These are phyloP conservation scores for Trichonephila clavipes DNA, from an alignment of 1,140 invertebrate species.

Conservation along the genomic window DNA sequence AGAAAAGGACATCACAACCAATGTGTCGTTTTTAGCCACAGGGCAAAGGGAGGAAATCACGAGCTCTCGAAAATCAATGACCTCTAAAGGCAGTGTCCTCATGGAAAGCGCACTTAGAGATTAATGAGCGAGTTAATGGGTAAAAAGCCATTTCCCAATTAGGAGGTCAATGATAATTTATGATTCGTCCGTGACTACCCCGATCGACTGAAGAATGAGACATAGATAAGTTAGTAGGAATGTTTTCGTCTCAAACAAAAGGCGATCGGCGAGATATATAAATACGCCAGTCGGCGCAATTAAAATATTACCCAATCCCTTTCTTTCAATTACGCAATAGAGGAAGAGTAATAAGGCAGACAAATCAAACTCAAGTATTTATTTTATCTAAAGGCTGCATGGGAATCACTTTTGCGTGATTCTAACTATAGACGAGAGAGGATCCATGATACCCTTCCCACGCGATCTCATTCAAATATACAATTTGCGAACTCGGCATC, in stretches of 20 bases:
- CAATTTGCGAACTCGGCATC: neutral
- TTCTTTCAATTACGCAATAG: neutral
- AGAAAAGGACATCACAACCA: conserved; percentile 8
- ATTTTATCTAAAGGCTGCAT: neutral
- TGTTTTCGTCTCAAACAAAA: conserved; percentile 54
- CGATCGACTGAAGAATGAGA: conserved; percentile 54
- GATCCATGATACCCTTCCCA: neutral
- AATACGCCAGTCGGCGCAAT: conserved; percentile 36
- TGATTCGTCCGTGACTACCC: conserved; percentile 70
- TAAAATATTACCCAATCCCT: conserved; percentile 26
- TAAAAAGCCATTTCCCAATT: conserved; percentile 74
- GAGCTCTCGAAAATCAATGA: conserved; percentile 72
- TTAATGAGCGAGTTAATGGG: conserved; percentile 75
- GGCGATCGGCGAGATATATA: conserved; percentile 41
- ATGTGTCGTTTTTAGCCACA: conserved; percentile 14
- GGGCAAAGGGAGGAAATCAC: conserved; percentile 52
- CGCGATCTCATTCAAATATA: neutral
- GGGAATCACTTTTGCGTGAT: conserved; percentile 37
- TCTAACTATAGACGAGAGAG: neutral
- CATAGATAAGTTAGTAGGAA: conserved; percentile 58
- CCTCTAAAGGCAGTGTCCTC: conserved; percentile 73
- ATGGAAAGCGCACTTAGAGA: conserved; percentile 68
- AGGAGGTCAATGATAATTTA: conserved; percentile 76
- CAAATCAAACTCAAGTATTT: neutral
- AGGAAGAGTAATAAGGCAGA: conserved; percentile 19